Evolutionary conservation across 2,797 vertebrate species (phyloP), one percentile per base, ranked within the genome.

Genomic region (Crenuchus spilurus): DNA sequence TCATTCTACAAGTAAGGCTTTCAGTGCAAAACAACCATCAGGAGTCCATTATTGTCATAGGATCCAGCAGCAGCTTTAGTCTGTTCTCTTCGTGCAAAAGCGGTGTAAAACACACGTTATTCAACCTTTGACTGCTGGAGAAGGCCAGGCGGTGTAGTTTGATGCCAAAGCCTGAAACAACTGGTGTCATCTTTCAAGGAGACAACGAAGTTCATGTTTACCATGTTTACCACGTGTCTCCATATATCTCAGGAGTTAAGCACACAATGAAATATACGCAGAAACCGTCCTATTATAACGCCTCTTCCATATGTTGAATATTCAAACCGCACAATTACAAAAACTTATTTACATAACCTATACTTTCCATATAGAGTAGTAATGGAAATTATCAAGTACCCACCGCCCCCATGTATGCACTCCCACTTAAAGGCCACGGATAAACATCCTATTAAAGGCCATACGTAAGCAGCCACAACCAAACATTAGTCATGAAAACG

Each of bases 401-500:
- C 18, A 14, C 20, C 26, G 18, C 18, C 46, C n/a, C 20, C 46
- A 8, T 8, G 6, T 9, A 4, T 2, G 14, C 39, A 1, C 39
- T 39, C 7, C n/a, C n/a, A n/a, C n/a, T 44, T 1, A 20, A 4
- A 46, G 20, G 18, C n/a, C 6, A 8, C n/a, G n/a, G n/a, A n/a
- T 46, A 46, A 20, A 46, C 42, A 46, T 16, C n/a, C 42, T n/a
- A 18, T 10, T 68, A 52, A 66, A 52, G 55, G 69, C 60, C 44
- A 71, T 60, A 10, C 10, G 6, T 52, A 60, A 18, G 46, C 67
- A 14, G 41, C 28, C 61, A 58, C 63, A 63, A 20, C 58, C 28
- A 30, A 49, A 28, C 44, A n/a, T n/a, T n/a, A n/a, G n/a, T n/a
- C n/a, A n/a, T n/a, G n/a, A n/a, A n/a, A n/a, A n/a, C n/a, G n/a